These are phyloP conservation scores for Nesogale talazaci DNA, from an alignment of 2,113 vertebrate species.

Conservation along the genomic window DNA sequence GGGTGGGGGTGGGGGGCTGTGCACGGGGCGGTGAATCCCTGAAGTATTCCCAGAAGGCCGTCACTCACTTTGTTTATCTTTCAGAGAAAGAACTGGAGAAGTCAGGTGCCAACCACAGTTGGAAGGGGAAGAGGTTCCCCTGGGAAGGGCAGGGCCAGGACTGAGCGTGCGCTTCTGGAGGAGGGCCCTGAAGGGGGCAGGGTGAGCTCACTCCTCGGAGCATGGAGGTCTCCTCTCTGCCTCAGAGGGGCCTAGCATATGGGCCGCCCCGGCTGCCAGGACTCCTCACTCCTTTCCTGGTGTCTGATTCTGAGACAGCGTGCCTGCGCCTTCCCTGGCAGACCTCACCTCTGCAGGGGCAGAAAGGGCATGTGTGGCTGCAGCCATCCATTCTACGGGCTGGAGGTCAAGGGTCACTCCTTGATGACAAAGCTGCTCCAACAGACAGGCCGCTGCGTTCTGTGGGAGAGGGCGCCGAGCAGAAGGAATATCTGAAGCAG, in stretches of 20 bases:
- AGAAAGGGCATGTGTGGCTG: slow-evolving; percentile 61
- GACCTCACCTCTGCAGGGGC: slow-evolving; percentile 83
- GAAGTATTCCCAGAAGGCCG: not conserved
- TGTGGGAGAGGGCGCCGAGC: slow-evolving; percentile 57
- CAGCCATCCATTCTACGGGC: slow-evolving; percentile 77
- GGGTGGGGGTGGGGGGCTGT: not conserved
- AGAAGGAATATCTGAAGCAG: not conserved
- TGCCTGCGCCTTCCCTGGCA: not conserved
- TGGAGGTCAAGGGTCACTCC: slow-evolving; percentile 78
- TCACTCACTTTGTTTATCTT: not conserved
- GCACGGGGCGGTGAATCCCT: not conserved
- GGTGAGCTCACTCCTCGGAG: not conserved
- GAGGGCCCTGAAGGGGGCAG: not conserved
- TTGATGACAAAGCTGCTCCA: slow-evolving; percentile 82
- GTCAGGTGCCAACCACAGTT: too few relatives aligned
- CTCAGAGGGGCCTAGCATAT: not conserved
- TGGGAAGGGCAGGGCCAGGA: not conserved
- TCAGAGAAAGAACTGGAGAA: not conserved
- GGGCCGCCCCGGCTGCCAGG: not conserved
- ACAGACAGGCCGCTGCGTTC: slow-evolving; percentile 85
- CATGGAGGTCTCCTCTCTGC: not conserved
- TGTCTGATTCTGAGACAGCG: not conserved
- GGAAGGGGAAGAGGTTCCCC: not conserved
- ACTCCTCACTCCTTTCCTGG: not conserved
- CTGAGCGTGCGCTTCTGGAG: not conserved